Base-by-base conservation (phyloP, 37 sponge, comb jelly and placozoan species). In the Oscarella lobularis region DNA sequence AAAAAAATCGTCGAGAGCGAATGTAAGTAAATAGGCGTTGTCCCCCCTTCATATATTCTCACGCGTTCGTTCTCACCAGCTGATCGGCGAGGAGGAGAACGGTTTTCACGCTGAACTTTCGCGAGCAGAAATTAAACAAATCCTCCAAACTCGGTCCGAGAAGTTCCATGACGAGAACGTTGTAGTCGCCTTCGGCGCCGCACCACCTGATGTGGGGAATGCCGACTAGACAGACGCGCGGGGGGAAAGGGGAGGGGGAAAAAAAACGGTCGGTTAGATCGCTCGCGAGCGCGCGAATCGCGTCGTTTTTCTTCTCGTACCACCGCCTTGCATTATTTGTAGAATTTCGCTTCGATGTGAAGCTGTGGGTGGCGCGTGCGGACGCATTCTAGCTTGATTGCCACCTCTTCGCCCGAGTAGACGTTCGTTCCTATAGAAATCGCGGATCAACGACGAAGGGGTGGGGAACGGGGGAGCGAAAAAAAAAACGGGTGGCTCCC, bases 181-280 rank as follows among this genome's bases (percentile, higher is more conserved):
- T 98, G 90, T 95, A 89, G 68, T 98, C 99, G 6, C 99, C 99
- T 76, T 98, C 99, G 67, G 93, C 89, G 3, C 99, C 99, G 81
- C 92, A 90, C 99, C 99, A 98, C 40, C 86, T 87, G 75, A 98
- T 87, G 39, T 83, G 79, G 4, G 99, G 99, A 31, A 98, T 94
- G 2, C 99, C 99, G 75, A 98, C 99, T 98, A 75, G 14, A 66
- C 29, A 71, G 34, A 38, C 38, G n/a, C n/a, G n/a, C n/a, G n/a
- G n/a, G n/a, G n/a, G n/a, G n/a, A n/a, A n/a, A n/a, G n/a, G n/a
- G n/a, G n/a, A n/a, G n/a, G n/a, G n/a, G n/a, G n/a, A n/a, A n/a
- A n/a, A n/a, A n/a, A n/a, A n/a, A n/a, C n/a, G n/a, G n/a, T n/a
- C n/a, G n/a, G n/a, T n/a, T n/a, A n/a, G n/a, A n/a, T n/a, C n/a